Percentiles rank a stretch among this genome's conserved stretches.
Conservation (phyloP, 2,888 invertebrate genomes). For the Hecatera dysodea region DNA sequence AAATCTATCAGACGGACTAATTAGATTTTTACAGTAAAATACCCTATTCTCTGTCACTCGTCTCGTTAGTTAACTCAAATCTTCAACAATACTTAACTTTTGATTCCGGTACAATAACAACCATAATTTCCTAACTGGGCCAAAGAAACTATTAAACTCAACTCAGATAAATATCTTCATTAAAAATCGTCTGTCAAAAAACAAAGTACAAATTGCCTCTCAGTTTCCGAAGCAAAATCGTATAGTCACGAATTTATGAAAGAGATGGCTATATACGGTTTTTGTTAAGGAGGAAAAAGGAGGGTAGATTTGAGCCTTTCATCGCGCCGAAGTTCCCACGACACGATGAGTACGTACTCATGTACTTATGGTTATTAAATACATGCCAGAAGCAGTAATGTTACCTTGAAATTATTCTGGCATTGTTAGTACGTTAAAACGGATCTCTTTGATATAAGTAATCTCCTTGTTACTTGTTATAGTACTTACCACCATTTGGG, state of each 20-base stretch:
- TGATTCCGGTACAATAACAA: slow-evolving; percentile 18
- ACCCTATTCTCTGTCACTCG: too few species aligned
- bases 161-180: slow-evolving; percentile 72
- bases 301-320: slow-evolving; percentile 66
- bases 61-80: background rate
- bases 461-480: too few species aligned
- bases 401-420: slow-evolving; percentile 15
- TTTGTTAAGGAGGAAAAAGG: slow-evolving; percentile 55
- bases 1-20: too few species aligned
- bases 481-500: too few species aligned
- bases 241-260: slow-evolving; percentile 84
- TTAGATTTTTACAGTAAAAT: too few species aligned
- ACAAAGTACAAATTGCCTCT: slow-evolving; percentile 75
- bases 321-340: slow-evolving; percentile 78
- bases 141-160: slow-evolving; percentile 42
- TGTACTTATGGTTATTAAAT: slow-evolving; percentile 38
- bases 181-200: slow-evolving; percentile 73
- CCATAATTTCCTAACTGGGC: slow-evolving; percentile 29
- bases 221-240: slow-evolving; percentile 78
- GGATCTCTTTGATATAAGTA: background rate
- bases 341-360: slow-evolving; percentile 62
- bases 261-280: slow-evolving; percentile 61
- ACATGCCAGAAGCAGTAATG: slow-evolving; percentile 29
- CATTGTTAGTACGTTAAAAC: slow-evolving; percentile 7
- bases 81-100: background rate